phyloP scores from a whole-genome alignment of 2,888 invertebrate genomes.

The Tricholauxania praeusta region DNA sequence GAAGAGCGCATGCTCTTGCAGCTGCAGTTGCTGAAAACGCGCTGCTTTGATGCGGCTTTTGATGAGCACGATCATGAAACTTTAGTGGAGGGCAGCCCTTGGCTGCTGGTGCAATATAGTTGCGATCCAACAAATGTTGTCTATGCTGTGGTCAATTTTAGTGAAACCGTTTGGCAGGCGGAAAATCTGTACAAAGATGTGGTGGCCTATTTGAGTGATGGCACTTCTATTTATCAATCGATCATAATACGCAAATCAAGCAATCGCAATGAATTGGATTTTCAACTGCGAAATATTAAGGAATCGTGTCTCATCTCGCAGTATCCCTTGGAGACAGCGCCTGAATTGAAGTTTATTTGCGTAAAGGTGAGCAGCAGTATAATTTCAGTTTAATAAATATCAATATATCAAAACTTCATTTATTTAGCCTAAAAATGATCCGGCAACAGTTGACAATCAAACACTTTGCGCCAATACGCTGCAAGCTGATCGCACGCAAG shows the following conservation, averaged over 20 bases:
- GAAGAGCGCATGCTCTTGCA: conserved; percentile 51
- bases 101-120: conserved; percentile 59
- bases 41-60: conserved; percentile 50
- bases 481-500: not conserved
- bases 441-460: not conserved
- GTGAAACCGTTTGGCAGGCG: conserved; percentile 52
- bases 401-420: too few relatives aligned
- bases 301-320: not conserved
- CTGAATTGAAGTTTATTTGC: not conserved
- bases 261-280: conserved; percentile 41
- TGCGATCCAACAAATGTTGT: conserved; percentile 50
- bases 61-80: conserved; percentile 31
- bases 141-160: conserved; percentile 52
- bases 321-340: not conserved
- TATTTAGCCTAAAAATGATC: not conserved
- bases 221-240: conserved; percentile 50
- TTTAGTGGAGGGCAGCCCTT: conserved; percentile 37
- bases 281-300: conserved; percentile 41
- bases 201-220: conserved; percentile 53
- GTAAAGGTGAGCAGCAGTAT: too few relatives aligned
- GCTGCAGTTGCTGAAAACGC: conserved; percentile 50
- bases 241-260: conserved; percentile 54
- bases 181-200: conserved; percentile 56
- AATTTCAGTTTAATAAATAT: too few relatives aligned
- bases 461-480: not conserved